Evolutionary conservation across 2,113 vertebrate genomes (phyloP).

Genomic region (Mesoclemmys tuberculata): DNA sequence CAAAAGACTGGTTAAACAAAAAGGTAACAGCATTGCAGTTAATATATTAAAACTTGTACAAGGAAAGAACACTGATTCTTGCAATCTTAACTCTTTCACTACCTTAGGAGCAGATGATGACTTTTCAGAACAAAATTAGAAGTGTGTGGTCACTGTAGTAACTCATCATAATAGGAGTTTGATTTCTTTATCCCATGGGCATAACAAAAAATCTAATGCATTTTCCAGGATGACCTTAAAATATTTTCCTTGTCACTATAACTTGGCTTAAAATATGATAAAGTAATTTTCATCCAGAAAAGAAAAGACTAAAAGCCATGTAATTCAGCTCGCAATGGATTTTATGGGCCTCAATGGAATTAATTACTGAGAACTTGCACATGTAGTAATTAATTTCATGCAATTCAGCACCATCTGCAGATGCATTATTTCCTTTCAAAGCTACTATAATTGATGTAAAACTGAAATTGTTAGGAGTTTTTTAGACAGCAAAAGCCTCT

Average conservation of each 20-base stretch:
- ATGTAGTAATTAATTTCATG: slow-evolving; percentile 80
- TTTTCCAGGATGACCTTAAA: slow-evolving; percentile 30
- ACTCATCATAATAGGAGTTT: background rate
- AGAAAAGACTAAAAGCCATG: slow-evolving; percentile 63
- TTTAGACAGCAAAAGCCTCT: slow-evolving; percentile 65
- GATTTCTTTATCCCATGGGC: background rate
- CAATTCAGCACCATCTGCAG: slow-evolving; percentile 77
- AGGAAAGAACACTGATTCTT: background rate
- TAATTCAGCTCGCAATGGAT: slow-evolving; percentile 68
- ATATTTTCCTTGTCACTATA: slow-evolving; percentile 36
- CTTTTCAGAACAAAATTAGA: slow-evolving; percentile 9
- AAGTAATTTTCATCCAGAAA: slow-evolving; percentile 63
- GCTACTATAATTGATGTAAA: slow-evolving; percentile 64
- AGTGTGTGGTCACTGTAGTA: background rate
- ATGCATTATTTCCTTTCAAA: slow-evolving; percentile 75
- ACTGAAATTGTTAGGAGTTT: slow-evolving; percentile 62
- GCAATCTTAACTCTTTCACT: background rate
- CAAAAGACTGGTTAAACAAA: background rate
- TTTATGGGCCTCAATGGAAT: slow-evolving; percentile 74
- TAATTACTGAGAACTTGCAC: slow-evolving; percentile 76
- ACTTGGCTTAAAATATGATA: slow-evolving; percentile 50
- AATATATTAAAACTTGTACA: background rate
- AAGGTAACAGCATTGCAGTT: background rate
- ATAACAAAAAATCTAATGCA: background rate
- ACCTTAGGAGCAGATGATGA: background rate